These are phyloP conservation scores for Kobus ellipsiprymnus DNA, from an alignment of 2,113 vertebrate genomes.

Conservation along the genomic window DNA sequence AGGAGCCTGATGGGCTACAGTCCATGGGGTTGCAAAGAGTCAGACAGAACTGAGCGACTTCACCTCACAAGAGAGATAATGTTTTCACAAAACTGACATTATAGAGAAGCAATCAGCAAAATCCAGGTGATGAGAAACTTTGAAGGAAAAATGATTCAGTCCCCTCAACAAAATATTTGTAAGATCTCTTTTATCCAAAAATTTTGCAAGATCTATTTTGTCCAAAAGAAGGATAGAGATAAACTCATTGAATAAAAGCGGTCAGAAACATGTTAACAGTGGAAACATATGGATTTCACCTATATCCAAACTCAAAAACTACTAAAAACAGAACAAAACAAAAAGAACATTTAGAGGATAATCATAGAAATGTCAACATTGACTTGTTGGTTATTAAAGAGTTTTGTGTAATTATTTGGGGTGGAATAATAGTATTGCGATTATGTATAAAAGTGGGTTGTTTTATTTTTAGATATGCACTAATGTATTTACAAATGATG, in stretches of 20 bases:
- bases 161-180: not conserved
- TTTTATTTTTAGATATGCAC: not conserved
- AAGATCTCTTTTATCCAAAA: not conserved
- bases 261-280: not conserved
- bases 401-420: not conserved
- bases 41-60: accelerated
- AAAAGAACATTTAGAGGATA: not conserved
- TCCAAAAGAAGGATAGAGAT: not conserved
- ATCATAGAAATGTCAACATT: not conserved
- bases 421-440: not conserved
- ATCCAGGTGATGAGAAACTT: not conserved
- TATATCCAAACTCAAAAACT: not conserved
- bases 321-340: not conserved
- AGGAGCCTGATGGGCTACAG: no score
- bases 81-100: not conserved
- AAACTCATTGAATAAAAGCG: not conserved
- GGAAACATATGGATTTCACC: not conserved
- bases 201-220: not conserved
- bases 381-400: not conserved
- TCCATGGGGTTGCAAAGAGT: not conserved
- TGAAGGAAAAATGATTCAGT: not conserved
- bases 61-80: not conserved
- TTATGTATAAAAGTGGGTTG: not conserved
- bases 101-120: not conserved
- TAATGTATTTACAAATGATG: not conserved